phyloP scores from a whole-genome alignment of 2,888 invertebrate genomes.

The Adineta ricciae region DNA sequence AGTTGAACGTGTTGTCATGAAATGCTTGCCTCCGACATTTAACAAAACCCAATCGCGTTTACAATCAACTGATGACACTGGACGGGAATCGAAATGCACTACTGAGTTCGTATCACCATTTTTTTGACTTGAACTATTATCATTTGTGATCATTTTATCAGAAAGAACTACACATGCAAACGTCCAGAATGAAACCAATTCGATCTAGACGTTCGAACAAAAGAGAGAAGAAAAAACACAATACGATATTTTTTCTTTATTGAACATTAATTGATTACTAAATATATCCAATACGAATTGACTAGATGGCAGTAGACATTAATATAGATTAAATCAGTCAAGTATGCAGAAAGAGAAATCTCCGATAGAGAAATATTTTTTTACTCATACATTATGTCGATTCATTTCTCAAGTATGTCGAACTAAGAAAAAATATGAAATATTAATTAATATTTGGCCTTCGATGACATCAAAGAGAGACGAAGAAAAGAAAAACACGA shows the following conservation, averaged over 20 bases:
- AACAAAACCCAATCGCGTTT: slow-evolving; percentile 70
- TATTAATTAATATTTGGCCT: neutral
- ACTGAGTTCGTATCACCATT: neutral
- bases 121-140: neutral
- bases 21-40: slow-evolving; percentile 92
- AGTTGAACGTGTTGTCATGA: slow-evolving; percentile 91
- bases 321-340: neutral
- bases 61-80: neutral
- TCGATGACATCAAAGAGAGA: neutral
- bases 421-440: neutral
- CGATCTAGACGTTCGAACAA: neutral
- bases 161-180: neutral
- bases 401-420: neutral
- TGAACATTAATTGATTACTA: neutral
- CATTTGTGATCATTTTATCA: slow-evolving; percentile 5
- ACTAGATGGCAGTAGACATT: neutral
- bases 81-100: neutral
- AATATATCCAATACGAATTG: neutral
- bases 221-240: neutral
- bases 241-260: neutral
- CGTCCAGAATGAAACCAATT: neutral
- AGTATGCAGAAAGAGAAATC: too few relatives aligned
- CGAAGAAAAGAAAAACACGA: neutral
- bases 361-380: too few relatives aligned
- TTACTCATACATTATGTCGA: too few relatives aligned